Evolutionary conservation across 2,888 invertebrate genomes (phyloP).

Genomic region (Perdita meconis): DNA sequence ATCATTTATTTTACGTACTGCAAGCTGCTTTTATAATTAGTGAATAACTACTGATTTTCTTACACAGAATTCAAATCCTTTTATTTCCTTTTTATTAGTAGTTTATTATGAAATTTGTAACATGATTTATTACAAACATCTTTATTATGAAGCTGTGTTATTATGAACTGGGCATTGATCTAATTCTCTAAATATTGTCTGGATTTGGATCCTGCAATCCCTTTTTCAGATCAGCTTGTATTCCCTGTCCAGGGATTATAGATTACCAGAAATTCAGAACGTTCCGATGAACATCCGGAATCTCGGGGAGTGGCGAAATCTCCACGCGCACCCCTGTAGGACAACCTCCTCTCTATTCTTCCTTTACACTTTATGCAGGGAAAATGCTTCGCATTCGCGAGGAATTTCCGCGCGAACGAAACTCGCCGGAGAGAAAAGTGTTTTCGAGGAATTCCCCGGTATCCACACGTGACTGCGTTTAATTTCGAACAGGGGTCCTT

Average conservation of each 20-base stretch:
- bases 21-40: no score
- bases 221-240: not conserved
- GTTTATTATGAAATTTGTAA: no score
- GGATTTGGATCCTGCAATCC: no score
- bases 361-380: slow-evolving; percentile 22
- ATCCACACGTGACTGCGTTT: slow-evolving; percentile 45
- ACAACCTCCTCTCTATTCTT: slow-evolving; percentile 39
- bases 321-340: slow-evolving; percentile 3
- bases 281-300: slow-evolving; percentile 25
- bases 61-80: no score
- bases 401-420: slow-evolving; percentile 36
- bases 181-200: no score
- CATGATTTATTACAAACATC: no score
- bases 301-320: slow-evolving; percentile 5
- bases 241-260: not conserved
- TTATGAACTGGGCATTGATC: no score
- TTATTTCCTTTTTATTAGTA: no score
- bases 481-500: slow-evolving; percentile 14
- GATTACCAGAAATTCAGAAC: slow-evolving; percentile 4
- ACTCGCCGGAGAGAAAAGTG: slow-evolving; percentile 24
- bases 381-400: slow-evolving; percentile 43
- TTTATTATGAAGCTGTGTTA: no score
- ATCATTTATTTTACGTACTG: no score
- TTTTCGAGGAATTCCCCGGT: slow-evolving; percentile 29
- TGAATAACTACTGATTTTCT: no score